Evolutionary conservation across 2,113 vertebrate genomes (phyloP), one percentile per base, ranked within the genome.

Genomic region (Epinephelus lanceolatus): DNA sequence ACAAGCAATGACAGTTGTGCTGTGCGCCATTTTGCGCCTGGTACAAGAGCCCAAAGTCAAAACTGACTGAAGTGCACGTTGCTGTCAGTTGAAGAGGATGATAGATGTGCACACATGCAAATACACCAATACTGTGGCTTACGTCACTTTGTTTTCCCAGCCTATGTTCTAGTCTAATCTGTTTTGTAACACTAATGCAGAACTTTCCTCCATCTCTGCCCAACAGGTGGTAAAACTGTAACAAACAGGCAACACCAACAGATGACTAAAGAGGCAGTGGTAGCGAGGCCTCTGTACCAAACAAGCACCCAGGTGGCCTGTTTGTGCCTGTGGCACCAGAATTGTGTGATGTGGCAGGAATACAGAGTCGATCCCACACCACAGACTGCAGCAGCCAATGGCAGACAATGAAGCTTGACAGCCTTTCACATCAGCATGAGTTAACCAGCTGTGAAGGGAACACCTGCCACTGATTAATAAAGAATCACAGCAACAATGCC

Each of bases 371-470:
- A 62, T 37, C 60, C 30, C 57, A 65, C 60, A 17, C 25, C 45
- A 27, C 66, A 78, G 47, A 84, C 76, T 63, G 72, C 70, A 59
- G 73, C 68, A 86, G 69, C 83, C 67, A 71, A 42, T 69, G 30
- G 83, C 74, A 88, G 79, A 81, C 84, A 78, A 83, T 63, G 81
- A 73, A 56, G 84, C 91, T 4, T 75, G 88, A 89, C 84, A 85
- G 88, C 61, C 37, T 87, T 83, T 86, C 77, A 86, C 86, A 86
- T 91, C 89, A 83, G 74, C 74, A 49, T 1, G 18, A 78, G 80
- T 76, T 90, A 94, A 93, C 90, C 85, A 92, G 80, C 87, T 89
- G 88, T 94, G 87, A 94, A 91, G 84, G 83, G 76, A 92, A 90
- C 90, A 92, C 89, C 90, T 94, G 91, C 91, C 74, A 57, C 81